Base-by-base conservation (phyloP, 1,140 invertebrate species). In the Diprion similis region DNA sequence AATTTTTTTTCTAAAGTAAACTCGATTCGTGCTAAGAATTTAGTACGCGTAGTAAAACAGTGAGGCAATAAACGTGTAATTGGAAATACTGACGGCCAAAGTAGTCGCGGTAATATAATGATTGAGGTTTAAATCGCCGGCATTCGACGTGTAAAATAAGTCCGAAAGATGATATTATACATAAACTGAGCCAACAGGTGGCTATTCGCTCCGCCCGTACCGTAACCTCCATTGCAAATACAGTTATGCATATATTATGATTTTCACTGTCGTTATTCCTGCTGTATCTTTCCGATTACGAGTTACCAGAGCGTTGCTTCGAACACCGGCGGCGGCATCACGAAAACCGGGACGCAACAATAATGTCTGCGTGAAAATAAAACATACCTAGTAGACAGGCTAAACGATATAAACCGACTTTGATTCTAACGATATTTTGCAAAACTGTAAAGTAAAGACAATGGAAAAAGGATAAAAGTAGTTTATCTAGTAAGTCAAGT, bases 261-360 rank as follows among this genome's bases (percentile, higher is more conserved):
- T 59, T 59, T 15, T 59, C 51, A 59, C n/a, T 59, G n/a, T 59
- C 51, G 51, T 59, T 59, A 59, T 59, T 59, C 24, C 24, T 3
- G 51, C 51, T 59, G n/a, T n/a, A 59, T 59, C 51, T 59, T 59
- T 15, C 51, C 51, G 51, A 59, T 59, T 59, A 59, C 51, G 51
- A 59, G 51, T 59, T 59, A 59, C 11, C 51, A 17, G n/a, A 59
- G 51, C 51, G 51, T 59, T 17, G 51, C 24, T 37, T 37, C 24
- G 24, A 37, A 37, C 24, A 3, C 24, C 24, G 24, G 24, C 24
- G 24, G 24, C 24, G 24, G 24, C 24, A 37, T 37, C 9, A 59
- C 51, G 51, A 59, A 59, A 59, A 59, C 51, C 51, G 51, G 51
- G 51, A 0, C 8, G n/a, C 11, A 6, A 59, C 51, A 59, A 59